Base-by-base conservation (phyloP, 2,888 invertebrate genomes). In the Tetropium fuscum region DNA sequence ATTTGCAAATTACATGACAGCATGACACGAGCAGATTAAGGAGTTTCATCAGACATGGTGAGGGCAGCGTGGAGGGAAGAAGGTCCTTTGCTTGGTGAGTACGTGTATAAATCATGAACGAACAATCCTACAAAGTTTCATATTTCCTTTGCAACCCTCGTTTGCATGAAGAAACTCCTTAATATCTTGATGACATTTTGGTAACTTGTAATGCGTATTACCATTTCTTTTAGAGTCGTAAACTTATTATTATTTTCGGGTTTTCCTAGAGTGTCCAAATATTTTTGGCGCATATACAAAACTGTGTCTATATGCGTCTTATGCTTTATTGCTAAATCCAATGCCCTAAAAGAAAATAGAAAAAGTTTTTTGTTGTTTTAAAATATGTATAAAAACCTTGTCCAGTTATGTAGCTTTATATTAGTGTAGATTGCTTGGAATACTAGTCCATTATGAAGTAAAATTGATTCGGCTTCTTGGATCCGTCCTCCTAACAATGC, bases 261-360 rank as follows among this genome's bases (percentile, higher is more conserved):
- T 74, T 87, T 87, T 15, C 83, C 84, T 38, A 87, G 81, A 2
- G 84, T 82, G 53, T 85, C 81, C 62, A 92, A 81, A 78, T 90
- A 91, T 66, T 85, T 85, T 71, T 86, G 84, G 54, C 92, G 82
- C 68, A 87, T 84, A 27, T 87, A 87, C 44, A 92, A 78, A n/a
- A 93, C 91, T 3, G 89, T 88, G 70, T 92, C 91, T 11, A 92
- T 81, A 71, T 90, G 87, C 2, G 87, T 87, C 76, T 90, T 90
- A 78, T 92, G 88, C 73, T 91, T 90, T 2, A 88, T 78, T 0
- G 91, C 91, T 60, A 93, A 80, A 71, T 93, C 92, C 53, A 93
- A 78, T 1, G 92, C 92, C 73, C 92, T 90, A 73, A 18, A 76
- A 67, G 36, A 48, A 16, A 27, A 53, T 4, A 16, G 3, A 15